Evolutionary conservation across 1,140 invertebrate species (phyloP).

Genomic region (Heliothis subflexa): DNA sequence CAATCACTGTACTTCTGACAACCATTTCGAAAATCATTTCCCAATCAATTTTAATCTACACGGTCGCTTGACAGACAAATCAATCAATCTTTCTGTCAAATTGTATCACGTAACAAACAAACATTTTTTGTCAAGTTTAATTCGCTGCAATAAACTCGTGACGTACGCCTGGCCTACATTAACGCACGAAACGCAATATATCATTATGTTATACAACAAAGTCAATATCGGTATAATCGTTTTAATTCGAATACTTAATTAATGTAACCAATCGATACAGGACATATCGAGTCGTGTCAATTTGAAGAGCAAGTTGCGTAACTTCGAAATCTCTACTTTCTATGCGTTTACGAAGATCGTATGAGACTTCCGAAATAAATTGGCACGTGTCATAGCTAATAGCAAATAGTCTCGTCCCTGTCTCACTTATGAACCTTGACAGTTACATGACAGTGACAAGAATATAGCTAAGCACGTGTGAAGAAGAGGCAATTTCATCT

Average conservation of each 20-base stretch:
- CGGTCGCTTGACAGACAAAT: background rate
- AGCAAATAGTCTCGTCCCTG: background rate
- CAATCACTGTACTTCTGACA: background rate
- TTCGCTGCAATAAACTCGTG: slow-evolving; percentile 9
- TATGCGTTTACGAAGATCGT: slow-evolving; percentile 24
- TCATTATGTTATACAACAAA: slow-evolving; percentile 34
- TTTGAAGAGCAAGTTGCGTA: slow-evolving; percentile 18
- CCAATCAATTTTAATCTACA: slow-evolving; percentile 1
- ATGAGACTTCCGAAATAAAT: background rate
- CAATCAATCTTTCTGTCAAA: slow-evolving; percentile 18
- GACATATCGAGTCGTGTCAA: slow-evolving; percentile 27
- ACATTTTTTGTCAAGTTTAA: slow-evolving; percentile 19
- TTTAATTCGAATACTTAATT: slow-evolving; percentile 29
- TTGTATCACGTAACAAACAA: slow-evolving; percentile 18
- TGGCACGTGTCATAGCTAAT: background rate
- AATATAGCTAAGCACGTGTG: no score
- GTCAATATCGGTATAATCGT: slow-evolving; percentile 39
- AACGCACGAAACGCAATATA: slow-evolving; percentile 16
- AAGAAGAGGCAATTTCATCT: no score
- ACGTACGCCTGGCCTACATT: slow-evolving; percentile 29
- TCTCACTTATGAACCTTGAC: no score
- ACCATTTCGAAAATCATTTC: background rate
- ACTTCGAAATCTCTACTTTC: slow-evolving; percentile 37
- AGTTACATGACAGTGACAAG: no score
- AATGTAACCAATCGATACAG: slow-evolving; percentile 14